A percentile compares a stretch with the other conserved stretches of the same genome.
These are phyloP conservation scores for Verasper variegatus DNA, from an alignment of 2,113 vertebrate species.

Conservation along the genomic window DNA sequence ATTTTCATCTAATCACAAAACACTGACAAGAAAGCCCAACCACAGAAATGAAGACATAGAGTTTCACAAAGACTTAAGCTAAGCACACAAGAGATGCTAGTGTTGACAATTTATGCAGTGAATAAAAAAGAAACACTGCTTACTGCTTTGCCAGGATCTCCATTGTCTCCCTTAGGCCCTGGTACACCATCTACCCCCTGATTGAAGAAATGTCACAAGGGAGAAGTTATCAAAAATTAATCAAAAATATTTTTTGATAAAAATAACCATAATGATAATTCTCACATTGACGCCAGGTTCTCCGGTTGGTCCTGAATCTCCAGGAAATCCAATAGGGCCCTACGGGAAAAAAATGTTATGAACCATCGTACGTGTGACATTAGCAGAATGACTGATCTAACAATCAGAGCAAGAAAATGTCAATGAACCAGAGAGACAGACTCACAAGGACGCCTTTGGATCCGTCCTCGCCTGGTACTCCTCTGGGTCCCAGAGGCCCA, in stretches of 20 bases:
- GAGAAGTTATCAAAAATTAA: background rate
- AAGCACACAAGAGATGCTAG: slow-evolving; percentile 2
- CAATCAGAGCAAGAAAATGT: slow-evolving; percentile 31
- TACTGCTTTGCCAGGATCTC: slow-evolving; percentile 88
- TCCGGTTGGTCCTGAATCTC: slow-evolving; percentile 86
- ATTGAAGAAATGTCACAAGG: slow-evolving; percentile 15
- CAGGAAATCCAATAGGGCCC: slow-evolving; percentile 88
- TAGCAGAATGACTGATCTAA: slow-evolving; percentile 4
- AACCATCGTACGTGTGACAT: slow-evolving; percentile 14
- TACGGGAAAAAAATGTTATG: slow-evolving; percentile 51
- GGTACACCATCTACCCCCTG: slow-evolving; percentile 87
- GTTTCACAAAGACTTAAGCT: slow-evolving; percentile 12
- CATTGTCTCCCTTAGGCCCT: slow-evolving; percentile 89
- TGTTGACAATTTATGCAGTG: background rate
- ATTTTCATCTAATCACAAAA: background rate
- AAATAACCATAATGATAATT: background rate
- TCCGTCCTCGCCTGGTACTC: slow-evolving; percentile 90
- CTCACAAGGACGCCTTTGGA: slow-evolving; percentile 90
- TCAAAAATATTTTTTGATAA: background rate
- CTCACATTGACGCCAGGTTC: slow-evolving; percentile 86
- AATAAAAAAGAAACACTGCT: slow-evolving; percentile 53
- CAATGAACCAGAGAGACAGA: slow-evolving; percentile 20
- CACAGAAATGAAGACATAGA: background rate
- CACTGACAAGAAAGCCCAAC: background rate
- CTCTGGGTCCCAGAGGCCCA: slow-evolving; percentile 89